Evolutionary conservation across 2,888 invertebrate species (phyloP), one percentile per base, ranked within the genome.

Genomic region (Oscheius onirici): DNA sequence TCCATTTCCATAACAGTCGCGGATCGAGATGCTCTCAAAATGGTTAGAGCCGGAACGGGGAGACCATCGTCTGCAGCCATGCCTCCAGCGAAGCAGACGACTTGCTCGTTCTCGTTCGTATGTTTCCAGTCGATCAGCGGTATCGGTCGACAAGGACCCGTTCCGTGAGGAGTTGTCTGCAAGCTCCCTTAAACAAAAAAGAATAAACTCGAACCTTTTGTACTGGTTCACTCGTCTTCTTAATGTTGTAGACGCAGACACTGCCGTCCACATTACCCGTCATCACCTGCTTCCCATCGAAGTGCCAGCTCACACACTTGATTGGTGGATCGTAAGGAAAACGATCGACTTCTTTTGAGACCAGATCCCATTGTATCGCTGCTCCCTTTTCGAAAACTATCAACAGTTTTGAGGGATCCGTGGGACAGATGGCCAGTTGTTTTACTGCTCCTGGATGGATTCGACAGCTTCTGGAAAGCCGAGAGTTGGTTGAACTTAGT

Each of bases 201-300:
- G 34, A 26, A 24, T 13, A 17, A 22, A 43, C 8, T 40, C 13
- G 13, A 34, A 52, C 58, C 61, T 73, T 76, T 67, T 85, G 83
- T 11, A 78, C 72, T 15, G 78, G 65, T 60, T 87, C 86, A 6
- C 67, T 71, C 11, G 80, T 72, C 67, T 91, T 91, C 87, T 93
- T 92, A 74, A 93, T 90, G 87, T 92, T 93, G 97, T 97, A 99
- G 69, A 95, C 94, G 84, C 94, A 93, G 74, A 99, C 91, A 73
- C 95, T 95, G 76, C 99, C 99, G 90, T 99, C 97, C 51, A 92
- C 92, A 90, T 99, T 97, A 86, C 90, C 90, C 74, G 95, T 94
- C 92, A 99, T 94, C 88, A 99, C 94, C 90, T 94, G 93, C 90
- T 95, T 95, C 80, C 97, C 99, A 90, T 99, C 97, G 90, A 94